phyloP scores from a whole-genome alignment of 2,113 vertebrate species.

The Chitala chitala region DNA sequence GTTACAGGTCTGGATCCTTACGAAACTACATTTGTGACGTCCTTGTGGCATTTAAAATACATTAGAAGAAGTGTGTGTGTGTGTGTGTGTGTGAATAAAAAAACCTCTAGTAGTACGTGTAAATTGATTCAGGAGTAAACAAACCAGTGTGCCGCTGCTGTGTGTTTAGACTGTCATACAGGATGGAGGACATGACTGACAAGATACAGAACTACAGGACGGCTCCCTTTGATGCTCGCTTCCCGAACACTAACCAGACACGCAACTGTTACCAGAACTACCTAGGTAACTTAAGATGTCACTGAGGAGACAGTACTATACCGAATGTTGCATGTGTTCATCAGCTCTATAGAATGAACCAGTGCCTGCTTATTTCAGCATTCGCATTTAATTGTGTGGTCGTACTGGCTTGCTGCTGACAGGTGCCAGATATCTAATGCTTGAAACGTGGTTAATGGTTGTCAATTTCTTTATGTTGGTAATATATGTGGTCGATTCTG shows the following conservation, averaged over 20 bases:
- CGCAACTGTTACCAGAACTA: conserved; percentile 77
- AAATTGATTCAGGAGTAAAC: too few relatives aligned
- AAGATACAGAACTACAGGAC: conserved; percentile 67
- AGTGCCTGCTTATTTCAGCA: neutral
- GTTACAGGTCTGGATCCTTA: too few relatives aligned
- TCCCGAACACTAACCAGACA: conserved; percentile 77
- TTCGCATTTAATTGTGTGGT: too few relatives aligned
- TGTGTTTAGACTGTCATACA: conserved; percentile 20
- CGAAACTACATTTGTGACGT: neutral
- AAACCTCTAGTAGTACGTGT: too few relatives aligned
- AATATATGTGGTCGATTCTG: too few relatives aligned
- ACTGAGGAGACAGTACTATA: too few relatives aligned
- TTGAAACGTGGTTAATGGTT: too few relatives aligned
- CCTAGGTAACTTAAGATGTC: conserved; percentile 52
- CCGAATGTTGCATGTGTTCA: neutral
- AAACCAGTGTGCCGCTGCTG: neutral
- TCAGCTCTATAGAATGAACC: conserved; percentile 8
- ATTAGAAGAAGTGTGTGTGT: neutral
- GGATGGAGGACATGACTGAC: conserved; percentile 51
- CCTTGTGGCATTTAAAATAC: neutral
- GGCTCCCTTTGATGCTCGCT: conserved; percentile 72
- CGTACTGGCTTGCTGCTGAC: too few relatives aligned
- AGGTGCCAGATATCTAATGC: too few relatives aligned
- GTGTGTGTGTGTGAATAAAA: too few relatives aligned
- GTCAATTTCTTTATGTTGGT: too few relatives aligned